Conservation (phyloP, 2,797 vertebrate genomes). For the Selene dorsalis region DNA sequence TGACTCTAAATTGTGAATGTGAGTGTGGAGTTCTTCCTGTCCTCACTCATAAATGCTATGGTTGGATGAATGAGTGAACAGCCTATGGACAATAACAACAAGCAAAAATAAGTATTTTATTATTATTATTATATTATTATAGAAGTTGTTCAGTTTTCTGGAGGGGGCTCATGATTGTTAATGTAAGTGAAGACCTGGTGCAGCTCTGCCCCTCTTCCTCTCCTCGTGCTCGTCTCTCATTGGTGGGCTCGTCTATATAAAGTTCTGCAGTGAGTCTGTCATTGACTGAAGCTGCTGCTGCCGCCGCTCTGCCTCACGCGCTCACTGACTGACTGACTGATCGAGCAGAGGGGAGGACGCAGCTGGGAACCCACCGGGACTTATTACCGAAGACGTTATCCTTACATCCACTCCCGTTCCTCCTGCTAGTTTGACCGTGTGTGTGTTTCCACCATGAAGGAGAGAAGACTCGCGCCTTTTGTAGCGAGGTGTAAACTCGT, state of each 20-base stretch:
- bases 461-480: conserved; percentile 87
- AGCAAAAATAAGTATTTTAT: too few species aligned
- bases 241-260: conserved; percentile 82
- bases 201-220: conserved; percentile 8
- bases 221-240: conserved; percentile 67
- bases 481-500: conserved; percentile 94
- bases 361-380: not conserved
- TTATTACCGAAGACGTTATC: not conserved
- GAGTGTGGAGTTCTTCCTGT: too few species aligned
- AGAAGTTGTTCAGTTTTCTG: too few species aligned
- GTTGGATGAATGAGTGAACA: too few species aligned
- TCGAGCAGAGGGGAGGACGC: not conserved
- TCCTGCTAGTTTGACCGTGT: too few species aligned
- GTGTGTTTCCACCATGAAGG: conserved; percentile 86
- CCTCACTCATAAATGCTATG: too few species aligned
- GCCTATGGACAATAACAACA: too few species aligned
- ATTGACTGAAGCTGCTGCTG: conserved; percentile 27
- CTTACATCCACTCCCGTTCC: not conserved
- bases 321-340: not conserved
- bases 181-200: not conserved
- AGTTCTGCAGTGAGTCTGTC: conserved; percentile 75
- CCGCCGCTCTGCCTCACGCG: not conserved
- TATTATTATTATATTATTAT: too few species aligned
- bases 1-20: too few species aligned
- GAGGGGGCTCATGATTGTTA: not conserved